Evolutionary conservation across 2,888 invertebrate genomes (phyloP).

Genomic region (Linnaemya tessellans): DNA sequence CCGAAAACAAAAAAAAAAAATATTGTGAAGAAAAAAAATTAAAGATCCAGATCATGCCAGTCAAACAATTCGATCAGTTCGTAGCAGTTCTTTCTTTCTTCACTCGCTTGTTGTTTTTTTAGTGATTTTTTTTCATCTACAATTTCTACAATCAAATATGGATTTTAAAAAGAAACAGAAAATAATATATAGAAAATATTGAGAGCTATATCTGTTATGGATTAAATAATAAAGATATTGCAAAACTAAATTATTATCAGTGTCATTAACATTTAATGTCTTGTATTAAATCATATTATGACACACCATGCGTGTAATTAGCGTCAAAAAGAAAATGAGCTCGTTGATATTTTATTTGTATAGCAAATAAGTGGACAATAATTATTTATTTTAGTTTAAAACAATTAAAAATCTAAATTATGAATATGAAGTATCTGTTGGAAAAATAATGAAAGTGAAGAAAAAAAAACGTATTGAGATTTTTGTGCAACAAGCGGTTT

Average conservation of each 20-base stretch:
- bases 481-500: neutral
- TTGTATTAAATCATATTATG: conserved; percentile 56
- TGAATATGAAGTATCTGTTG: neutral
- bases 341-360: conserved; percentile 33
- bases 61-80: conserved; percentile 69
- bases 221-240: conserved; percentile 54
- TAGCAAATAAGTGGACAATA: conserved; percentile 37
- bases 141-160: conserved; percentile 34
- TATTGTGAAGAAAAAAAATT: conserved; percentile 38
- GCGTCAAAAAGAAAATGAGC: conserved; percentile 25
- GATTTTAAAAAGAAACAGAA: conserved; percentile 40
- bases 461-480: neutral
- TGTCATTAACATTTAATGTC: conserved; percentile 64
- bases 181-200: neutral
- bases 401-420: conserved; percentile 7
- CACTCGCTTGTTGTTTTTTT: conserved; percentile 50
- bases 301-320: conserved; percentile 27
- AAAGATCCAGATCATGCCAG: conserved; percentile 67
- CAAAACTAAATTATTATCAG: conserved; percentile 47
- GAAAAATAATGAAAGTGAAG: neutral
- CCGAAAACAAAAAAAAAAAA: conserved; percentile 47
- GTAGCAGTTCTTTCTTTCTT: conserved; percentile 66
- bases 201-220: conserved; percentile 18
- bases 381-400: conserved; percentile 16
- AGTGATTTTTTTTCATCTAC: conserved; percentile 35